Percentiles rank a stretch among this genome's conserved stretches.
These are phyloP conservation scores for Istiophorus platypterus DNA, from an alignment of 2,113 vertebrate genomes.

Conservation along the genomic window DNA sequence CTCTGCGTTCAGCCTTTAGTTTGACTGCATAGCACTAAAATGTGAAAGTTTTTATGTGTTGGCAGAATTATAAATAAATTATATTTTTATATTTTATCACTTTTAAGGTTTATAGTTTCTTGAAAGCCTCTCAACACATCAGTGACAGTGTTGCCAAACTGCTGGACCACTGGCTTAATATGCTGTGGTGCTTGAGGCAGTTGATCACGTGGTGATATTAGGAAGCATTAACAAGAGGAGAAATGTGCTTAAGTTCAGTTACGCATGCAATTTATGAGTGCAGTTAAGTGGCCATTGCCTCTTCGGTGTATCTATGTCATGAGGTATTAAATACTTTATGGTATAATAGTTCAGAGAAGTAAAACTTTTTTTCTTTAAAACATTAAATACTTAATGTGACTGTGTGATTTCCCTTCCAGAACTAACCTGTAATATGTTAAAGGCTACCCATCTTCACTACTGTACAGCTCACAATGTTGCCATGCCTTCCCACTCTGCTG, in stretches of 20 bases:
- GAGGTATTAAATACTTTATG: background rate
- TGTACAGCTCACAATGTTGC: background rate
- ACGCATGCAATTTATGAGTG: slow-evolving; percentile 51
- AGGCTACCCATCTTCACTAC: background rate
- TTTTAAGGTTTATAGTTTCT: background rate
- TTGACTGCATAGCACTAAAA: background rate
- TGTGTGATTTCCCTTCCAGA: background rate
- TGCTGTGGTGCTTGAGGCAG: slow-evolving; percentile 40
- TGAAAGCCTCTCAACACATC: slow-evolving; percentile 3
- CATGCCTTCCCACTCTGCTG: background rate
- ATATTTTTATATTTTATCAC: background rate
- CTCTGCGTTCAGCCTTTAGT: background rate
- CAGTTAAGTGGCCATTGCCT: slow-evolving; percentile 52
- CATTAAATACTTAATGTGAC: background rate
- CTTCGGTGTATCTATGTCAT: slow-evolving; percentile 22
- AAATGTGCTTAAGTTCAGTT: slow-evolving; percentile 50
- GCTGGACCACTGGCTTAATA: slow-evolving; percentile 28
- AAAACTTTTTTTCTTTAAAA: background rate
- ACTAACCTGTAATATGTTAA: background rate
- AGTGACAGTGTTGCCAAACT: slow-evolving; percentile 2
- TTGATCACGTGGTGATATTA: slow-evolving; percentile 14
- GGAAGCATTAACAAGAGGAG: slow-evolving; percentile 27
- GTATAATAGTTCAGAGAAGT: background rate
- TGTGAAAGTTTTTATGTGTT: background rate
- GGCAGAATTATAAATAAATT: background rate